A percentile compares a stretch with the other conserved stretches of the same genome.
These are phyloP conservation scores for Sturmia bella DNA, from an alignment of 2,888 invertebrate genomes.

Conservation along the genomic window DNA sequence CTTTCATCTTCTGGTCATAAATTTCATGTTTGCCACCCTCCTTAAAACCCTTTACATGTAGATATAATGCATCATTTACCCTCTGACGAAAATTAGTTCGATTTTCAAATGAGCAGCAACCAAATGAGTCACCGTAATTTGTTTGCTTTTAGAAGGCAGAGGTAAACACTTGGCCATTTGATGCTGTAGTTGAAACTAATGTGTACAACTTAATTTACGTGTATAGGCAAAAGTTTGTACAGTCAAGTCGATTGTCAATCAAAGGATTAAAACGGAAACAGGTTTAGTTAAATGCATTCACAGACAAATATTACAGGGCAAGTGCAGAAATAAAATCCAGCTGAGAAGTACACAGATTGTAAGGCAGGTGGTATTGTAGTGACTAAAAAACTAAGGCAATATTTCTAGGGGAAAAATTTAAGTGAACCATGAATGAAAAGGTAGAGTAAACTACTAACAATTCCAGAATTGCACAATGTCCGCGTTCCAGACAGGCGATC, in stretches of 20 bases:
- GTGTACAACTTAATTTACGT: slow-evolving; percentile 22
- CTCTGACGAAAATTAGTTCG: slow-evolving; percentile 37
- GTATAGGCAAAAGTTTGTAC: slow-evolving; percentile 2
- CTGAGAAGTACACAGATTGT: too few species aligned
- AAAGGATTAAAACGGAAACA: slow-evolving; percentile 24
- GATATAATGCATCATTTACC: not conserved
- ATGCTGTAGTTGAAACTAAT: not conserved
- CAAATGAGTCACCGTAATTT: slow-evolving; percentile 18
- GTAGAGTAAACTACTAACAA: too few species aligned
- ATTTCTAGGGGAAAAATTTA: too few species aligned
- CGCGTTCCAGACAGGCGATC: too few species aligned
- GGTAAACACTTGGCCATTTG: not conserved
- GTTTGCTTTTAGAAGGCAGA: not conserved
- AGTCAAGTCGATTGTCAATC: slow-evolving; percentile 33
- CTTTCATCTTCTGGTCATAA: too few species aligned
- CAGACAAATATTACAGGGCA: not conserved
- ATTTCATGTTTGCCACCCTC: too few species aligned
- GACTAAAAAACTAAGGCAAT: too few species aligned
- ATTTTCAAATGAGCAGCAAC: not conserved
- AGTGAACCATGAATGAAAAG: too few species aligned
- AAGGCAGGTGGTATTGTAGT: too few species aligned
- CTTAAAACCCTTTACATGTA: not conserved
- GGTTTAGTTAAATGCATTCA: slow-evolving; percentile 40
- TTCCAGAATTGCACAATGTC: too few species aligned
- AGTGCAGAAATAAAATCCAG: not conserved